phyloP scores from a whole-genome alignment of 2,888 invertebrate genomes.

The Meteorus colon region DNA sequence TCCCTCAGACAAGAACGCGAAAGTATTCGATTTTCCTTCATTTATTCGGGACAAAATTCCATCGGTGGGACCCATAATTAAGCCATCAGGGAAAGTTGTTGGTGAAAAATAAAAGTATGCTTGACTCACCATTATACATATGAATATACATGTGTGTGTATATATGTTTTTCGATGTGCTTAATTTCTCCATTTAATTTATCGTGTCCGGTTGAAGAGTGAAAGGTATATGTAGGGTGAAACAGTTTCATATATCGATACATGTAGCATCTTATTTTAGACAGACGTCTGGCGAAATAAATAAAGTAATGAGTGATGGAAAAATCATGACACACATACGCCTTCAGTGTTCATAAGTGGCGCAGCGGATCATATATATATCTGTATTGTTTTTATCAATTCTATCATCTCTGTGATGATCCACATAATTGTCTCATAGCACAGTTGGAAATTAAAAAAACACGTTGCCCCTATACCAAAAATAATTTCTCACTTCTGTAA shows the following conservation, averaged over 20 bases:
- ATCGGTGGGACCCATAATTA: slow-evolving; percentile 52
- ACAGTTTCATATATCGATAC: slow-evolving; percentile 21
- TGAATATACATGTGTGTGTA: too few species aligned
- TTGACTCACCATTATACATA: neutral
- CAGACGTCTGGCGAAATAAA: neutral
- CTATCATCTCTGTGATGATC: too few species aligned
- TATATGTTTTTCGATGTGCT: slow-evolving; percentile 46
- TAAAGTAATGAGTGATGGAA: slow-evolving; percentile 51
- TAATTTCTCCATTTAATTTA: slow-evolving; percentile 67
- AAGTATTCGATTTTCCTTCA: slow-evolving; percentile 50
- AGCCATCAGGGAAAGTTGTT: slow-evolving; percentile 64
- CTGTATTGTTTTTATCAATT: neutral
- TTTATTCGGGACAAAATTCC: slow-evolving; percentile 33
- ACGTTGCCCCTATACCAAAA: neutral
- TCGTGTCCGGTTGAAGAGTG: slow-evolving; percentile 62
- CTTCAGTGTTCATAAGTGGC: too few species aligned
- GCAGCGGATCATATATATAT: neutral
- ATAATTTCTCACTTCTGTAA: slow-evolving; percentile 13
- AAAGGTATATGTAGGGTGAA: slow-evolving; percentile 37
- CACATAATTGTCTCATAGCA: too few species aligned
- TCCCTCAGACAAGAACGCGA: neutral
- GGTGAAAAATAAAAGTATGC: slow-evolving; percentile 55
- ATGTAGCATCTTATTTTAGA: slow-evolving; percentile 35
- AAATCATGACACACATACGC: slow-evolving; percentile 39
- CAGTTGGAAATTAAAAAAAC: neutral